Evolutionary conservation across 2,888 invertebrate species (phyloP).

Genomic region (Acanthoscelides obtectus): DNA sequence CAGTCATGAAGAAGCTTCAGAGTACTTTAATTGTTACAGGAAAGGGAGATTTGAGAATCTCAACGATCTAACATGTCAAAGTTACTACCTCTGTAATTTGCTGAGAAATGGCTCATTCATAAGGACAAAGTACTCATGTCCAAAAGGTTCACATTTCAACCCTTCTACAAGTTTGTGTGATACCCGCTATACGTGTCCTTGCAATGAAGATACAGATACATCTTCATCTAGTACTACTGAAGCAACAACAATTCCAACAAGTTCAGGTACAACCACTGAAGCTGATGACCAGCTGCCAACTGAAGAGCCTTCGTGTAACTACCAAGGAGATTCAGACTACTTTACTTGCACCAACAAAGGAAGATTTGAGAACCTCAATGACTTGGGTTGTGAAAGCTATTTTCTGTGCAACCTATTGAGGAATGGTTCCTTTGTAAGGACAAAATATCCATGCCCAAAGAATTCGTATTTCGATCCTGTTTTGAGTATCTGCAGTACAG

Average conservation of each 20-base stretch:
- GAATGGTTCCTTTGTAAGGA: constrained; percentile 3
- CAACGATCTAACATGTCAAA: constrained; percentile 34
- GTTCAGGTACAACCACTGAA: background rate
- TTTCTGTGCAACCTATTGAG: constrained; percentile 37
- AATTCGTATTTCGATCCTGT: constrained; percentile 42
- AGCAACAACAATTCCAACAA: background rate
- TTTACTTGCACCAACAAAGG: constrained; percentile 12
- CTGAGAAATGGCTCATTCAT: constrained; percentile 31
- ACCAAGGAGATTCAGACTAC: background rate
- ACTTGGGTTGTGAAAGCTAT: constrained; percentile 46
- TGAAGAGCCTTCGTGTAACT: background rate
- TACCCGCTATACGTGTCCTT: constrained; percentile 8
- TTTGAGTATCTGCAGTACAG: constrained; percentile 42
- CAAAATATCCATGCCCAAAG: constrained; percentile 2
- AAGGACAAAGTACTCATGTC: constrained; percentile 33
- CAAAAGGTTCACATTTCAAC: constrained; percentile 4
- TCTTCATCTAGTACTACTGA: background rate
- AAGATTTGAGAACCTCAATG: constrained; percentile 14
- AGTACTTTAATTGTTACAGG: constrained; percentile 21
- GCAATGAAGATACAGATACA: background rate
- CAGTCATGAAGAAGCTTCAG: background rate
- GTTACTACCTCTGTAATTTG: constrained; percentile 28
- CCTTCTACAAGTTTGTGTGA: constrained; percentile 12
- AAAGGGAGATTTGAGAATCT: constrained; percentile 48
- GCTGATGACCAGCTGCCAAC: too few relatives aligned